Evolutionary conservation across 2,113 vertebrate species (phyloP).

Genomic region (Platycercus adscitus): DNA sequence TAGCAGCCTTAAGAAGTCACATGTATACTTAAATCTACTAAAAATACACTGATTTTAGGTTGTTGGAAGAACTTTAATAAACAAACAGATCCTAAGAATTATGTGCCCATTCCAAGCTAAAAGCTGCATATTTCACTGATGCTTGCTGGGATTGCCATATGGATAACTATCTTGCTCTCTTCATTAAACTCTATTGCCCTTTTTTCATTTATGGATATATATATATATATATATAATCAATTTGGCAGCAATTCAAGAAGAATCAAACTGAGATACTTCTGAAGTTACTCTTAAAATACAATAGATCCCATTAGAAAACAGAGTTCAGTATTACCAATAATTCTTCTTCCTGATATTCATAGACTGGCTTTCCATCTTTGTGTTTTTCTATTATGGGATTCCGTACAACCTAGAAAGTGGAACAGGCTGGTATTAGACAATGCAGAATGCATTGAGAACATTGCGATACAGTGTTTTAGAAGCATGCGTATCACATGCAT

Average conservation of each 20-base stretch:
- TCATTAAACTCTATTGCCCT: neutral
- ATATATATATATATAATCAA: neutral
- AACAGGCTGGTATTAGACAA: slow-evolving; percentile 63
- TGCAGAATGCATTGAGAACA: slow-evolving; percentile 27
- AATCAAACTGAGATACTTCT: neutral
- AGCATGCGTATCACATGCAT: slow-evolving; percentile 6
- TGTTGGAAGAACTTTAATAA: neutral
- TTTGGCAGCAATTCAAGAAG: neutral
- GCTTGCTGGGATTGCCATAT: neutral
- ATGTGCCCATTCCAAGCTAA: neutral
- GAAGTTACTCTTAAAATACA: neutral
- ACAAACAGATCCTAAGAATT: neutral
- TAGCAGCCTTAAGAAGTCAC: neutral
- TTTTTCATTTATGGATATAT: neutral
- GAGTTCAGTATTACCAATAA: slow-evolving; percentile 82
- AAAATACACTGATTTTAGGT: neutral
- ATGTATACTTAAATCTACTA: neutral
- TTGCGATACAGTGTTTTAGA: neutral
- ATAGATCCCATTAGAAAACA: neutral
- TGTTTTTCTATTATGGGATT: slow-evolving; percentile 96
- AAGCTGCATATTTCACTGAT: neutral
- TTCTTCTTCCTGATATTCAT: slow-evolving; percentile 97
- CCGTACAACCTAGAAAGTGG: slow-evolving; percentile 86
- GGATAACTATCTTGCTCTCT: neutral
- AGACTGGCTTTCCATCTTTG: slow-evolving; percentile 92